Conservation (phyloP, 2,113 vertebrate genomes). For the Corythoichthys haematopterus region DNA sequence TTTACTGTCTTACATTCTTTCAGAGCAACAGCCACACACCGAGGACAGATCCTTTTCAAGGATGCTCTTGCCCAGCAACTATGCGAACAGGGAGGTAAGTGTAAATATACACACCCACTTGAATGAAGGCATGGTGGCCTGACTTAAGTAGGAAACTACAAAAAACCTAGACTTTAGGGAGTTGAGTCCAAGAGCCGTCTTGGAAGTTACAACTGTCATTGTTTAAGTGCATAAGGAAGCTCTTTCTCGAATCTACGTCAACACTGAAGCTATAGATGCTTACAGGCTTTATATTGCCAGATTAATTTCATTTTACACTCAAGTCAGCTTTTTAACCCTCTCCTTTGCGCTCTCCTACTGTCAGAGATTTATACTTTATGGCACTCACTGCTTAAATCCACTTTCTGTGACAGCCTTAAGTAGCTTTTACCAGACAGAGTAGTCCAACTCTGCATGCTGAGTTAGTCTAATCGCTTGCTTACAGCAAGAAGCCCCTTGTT, state of each 20-base stretch:
- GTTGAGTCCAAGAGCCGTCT: no score
- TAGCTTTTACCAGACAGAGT: constrained; percentile 62
- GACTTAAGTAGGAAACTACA: no score
- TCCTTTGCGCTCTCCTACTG: constrained; percentile 19
- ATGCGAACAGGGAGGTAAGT: constrained; percentile 96
- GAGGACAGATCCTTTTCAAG: constrained; percentile 98
- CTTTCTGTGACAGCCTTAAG: constrained; percentile 65
- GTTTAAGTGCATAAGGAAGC: constrained; percentile 17
- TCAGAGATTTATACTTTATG: constrained; percentile 56
- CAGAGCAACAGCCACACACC: constrained; percentile 94
- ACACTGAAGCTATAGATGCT: constrained; percentile 49
- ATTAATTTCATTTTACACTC: constrained; percentile 71
- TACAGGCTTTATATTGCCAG: constrained; percentile 62
- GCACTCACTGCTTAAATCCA: constrained; percentile 55
- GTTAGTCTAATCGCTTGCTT: constrained; percentile 68
- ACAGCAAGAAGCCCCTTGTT: constrained; percentile 49
- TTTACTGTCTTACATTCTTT: constrained; percentile 30
- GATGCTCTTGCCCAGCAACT: constrained; percentile 95
- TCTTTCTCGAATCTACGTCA: constrained; percentile 48
- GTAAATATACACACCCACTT: not conserved
- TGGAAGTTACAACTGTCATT: not conserved
- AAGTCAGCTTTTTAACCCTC: constrained; percentile 39
- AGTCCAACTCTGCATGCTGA: constrained; percentile 48
- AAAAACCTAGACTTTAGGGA: no score
- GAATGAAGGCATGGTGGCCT: no score